Conservation (phyloP, 2,888 invertebrate genomes). For the Diarsia mendica region DNA sequence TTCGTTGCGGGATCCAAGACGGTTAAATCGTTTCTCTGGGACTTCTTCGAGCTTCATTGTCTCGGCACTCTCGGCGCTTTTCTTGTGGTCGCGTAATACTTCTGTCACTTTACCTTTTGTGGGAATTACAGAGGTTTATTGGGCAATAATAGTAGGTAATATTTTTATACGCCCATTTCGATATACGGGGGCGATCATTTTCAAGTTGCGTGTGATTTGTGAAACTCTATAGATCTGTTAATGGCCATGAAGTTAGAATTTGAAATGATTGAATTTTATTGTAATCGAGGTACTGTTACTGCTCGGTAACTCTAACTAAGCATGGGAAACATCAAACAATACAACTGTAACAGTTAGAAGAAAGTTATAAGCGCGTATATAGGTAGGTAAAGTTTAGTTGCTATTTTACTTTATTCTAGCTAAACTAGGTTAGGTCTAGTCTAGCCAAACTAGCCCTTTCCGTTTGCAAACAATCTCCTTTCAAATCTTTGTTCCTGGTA, state of each 20-base stretch:
- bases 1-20: no score
- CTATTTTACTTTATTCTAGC: conserved; percentile 20
- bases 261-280: background rate
- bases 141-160: background rate
- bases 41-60: no score
- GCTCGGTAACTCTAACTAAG: background rate
- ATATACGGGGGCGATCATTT: background rate
- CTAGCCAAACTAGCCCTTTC: conserved; percentile 26
- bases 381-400: conserved; percentile 4
- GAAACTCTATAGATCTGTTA: background rate
- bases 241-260: background rate
- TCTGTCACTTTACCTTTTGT: background rate
- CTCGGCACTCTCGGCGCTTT: no score
- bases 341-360: conserved; percentile 2
- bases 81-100: no score
- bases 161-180: background rate
- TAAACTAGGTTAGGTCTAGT: conserved; percentile 2
- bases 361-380: conserved; percentile 23
- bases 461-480: conserved; percentile 67
- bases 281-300: no score
- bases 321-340: conserved; percentile 23
- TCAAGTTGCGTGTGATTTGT: background rate
- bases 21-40: no score
- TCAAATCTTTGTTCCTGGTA: conserved; percentile 72
- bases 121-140: background rate